phyloP scores from a whole-genome alignment of 2,888 invertebrate species.

The Chymomyza procnemis region DNA sequence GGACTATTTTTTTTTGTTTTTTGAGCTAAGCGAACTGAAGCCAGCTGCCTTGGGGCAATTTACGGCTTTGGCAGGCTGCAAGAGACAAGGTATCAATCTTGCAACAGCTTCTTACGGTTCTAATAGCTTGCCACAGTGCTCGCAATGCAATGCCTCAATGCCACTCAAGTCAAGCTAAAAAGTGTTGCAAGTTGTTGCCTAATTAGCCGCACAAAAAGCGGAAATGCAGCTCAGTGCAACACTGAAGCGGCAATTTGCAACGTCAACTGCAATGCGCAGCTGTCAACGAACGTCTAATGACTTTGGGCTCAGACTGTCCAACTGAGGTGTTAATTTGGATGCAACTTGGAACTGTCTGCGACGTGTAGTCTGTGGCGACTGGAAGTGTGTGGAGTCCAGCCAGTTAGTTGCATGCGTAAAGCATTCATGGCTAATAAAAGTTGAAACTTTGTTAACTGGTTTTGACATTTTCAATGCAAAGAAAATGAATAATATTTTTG shows the following conservation, averaged over 20 bases:
- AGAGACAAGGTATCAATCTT: background rate
- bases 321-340: constrained; percentile 20
- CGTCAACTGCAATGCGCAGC: background rate
- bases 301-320: constrained; percentile 1
- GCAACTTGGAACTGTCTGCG: background rate
- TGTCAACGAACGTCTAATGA: background rate
- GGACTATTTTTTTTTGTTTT: background rate
- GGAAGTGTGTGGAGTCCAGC: constrained; percentile 1
- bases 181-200: background rate
- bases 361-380: background rate
- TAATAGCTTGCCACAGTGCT: background rate
- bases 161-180: background rate
- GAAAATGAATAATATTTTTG: background rate
- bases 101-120: background rate
- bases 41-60: background rate
- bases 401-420: background rate
- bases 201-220: constrained; percentile 2
- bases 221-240: background rate
- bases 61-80: background rate
- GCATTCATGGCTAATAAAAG: background rate
- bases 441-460: background rate
- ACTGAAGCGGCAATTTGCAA: background rate
- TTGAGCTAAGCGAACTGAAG: background rate
- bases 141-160: background rate
- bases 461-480: background rate